Conservation (phyloP, 2,797 vertebrate species). For the Rhyacichthys aspro region DNA sequence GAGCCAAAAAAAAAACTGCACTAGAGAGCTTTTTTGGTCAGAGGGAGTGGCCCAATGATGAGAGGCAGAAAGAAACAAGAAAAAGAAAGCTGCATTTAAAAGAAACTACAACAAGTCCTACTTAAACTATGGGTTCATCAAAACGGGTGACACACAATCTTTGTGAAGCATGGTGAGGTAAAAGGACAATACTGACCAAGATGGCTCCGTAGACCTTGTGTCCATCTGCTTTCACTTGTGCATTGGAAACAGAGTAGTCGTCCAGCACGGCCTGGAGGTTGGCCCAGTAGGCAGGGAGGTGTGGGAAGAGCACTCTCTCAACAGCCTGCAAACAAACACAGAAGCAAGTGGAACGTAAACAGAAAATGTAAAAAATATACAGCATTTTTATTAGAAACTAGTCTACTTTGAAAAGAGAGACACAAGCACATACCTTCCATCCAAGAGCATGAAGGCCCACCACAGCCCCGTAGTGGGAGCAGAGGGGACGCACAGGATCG, state of each 20-base stretch:
- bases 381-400: too few relatives aligned
- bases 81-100: too few relatives aligned
- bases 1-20: too few relatives aligned
- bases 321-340: conserved; percentile 81
- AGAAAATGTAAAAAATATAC: too few relatives aligned
- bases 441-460: conserved; percentile 92
- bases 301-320: conserved; percentile 90
- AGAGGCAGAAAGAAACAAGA: too few relatives aligned
- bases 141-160: too few relatives aligned
- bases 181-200: conserved; percentile 78
- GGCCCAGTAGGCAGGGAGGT: conserved; percentile 92
- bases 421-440: conserved; percentile 84
- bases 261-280: conserved; percentile 92
- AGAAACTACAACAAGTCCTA: too few relatives aligned
- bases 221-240: conserved; percentile 94
- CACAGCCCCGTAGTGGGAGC: conserved; percentile 94
- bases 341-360: neutral
- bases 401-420: too few relatives aligned
- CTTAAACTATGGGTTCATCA: too few relatives aligned
- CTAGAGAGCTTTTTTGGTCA: too few relatives aligned
- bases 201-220: conserved; percentile 97
- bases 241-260: conserved; percentile 92
- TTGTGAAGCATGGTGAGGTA: too few relatives aligned
- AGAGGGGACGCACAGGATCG: conserved; percentile 91
- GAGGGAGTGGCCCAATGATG: too few relatives aligned